Evolutionary conservation across 2,888 invertebrate species (phyloP).

Genomic region (Tenthredo mesomela): DNA sequence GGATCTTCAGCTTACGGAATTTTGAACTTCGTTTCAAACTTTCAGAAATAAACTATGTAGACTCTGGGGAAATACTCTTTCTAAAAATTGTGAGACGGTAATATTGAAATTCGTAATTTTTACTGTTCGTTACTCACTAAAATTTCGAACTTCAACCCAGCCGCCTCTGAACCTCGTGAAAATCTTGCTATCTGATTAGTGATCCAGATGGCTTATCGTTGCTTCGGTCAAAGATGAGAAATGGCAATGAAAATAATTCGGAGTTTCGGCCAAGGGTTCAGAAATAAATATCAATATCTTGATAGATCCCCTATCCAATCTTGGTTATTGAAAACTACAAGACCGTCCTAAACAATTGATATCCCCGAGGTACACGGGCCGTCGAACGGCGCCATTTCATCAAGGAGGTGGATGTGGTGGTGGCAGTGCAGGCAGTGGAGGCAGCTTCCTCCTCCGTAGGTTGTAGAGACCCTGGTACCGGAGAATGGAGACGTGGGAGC

Average conservation of each 20-base stretch:
- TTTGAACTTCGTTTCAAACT: too few relatives aligned
- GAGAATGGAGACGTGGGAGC: slow-evolving; percentile 43
- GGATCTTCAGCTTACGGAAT: too few relatives aligned
- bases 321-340: slow-evolving; percentile 69
- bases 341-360: slow-evolving; percentile 68
- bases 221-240: background rate
- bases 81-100: background rate
- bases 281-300: slow-evolving; percentile 61
- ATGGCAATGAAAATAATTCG: background rate
- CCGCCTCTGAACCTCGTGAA: background rate
- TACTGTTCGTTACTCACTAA: too few relatives aligned
- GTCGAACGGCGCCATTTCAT: slow-evolving; percentile 68
- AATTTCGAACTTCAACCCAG: too few relatives aligned
- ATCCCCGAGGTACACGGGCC: slow-evolving; percentile 62
- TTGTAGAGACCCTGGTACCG: background rate
- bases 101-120: too few relatives aligned
- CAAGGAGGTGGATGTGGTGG: slow-evolving; percentile 59
- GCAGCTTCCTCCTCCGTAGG: slow-evolving; percentile 29
- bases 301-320: slow-evolving; percentile 66
- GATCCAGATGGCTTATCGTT: background rate
- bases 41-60: too few relatives aligned
- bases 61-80: background rate
- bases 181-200: background rate
- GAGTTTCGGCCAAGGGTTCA: background rate
- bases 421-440: slow-evolving; percentile 6